These are phyloP conservation scores for Ferrisia virgata DNA, from an alignment of 2,888 invertebrate species.

Conservation along the genomic window DNA sequence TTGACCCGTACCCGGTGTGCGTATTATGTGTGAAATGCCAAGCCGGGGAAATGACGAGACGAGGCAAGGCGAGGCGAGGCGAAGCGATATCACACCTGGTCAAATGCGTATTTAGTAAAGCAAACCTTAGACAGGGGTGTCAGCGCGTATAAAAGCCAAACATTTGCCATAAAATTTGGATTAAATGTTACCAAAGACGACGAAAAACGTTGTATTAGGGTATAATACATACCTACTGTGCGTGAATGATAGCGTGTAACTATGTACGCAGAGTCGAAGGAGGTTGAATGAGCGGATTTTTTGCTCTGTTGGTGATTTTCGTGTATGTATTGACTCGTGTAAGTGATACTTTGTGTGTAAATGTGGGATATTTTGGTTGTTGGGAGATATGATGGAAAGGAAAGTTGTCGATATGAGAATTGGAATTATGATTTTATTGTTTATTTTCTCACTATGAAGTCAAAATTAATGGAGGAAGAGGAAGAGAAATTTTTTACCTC, in stretches of 20 bases:
- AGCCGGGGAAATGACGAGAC: no score
- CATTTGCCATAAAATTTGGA: slow-evolving; percentile 43
- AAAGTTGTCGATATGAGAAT: no score
- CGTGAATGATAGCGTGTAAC: no score
- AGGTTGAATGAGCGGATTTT: neutral
- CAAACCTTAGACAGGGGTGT: slow-evolving; percentile 25
- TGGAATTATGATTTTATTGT: no score
- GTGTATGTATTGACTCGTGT: neutral
- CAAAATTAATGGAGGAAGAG: no score
- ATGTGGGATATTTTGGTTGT: neutral
- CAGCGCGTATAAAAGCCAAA: slow-evolving; percentile 41
- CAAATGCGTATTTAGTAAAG: slow-evolving; percentile 1
- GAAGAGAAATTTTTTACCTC: no score
- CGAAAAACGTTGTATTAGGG: no score
- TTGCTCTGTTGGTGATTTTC: neutral
- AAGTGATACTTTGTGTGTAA: no score
- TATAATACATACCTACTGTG: no score
- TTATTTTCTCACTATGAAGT: no score
- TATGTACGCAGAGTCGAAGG: neutral
- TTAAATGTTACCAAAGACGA: neutral
- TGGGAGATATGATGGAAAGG: no score
- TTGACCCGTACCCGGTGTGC: slow-evolving; percentile 9
- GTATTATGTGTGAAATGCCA: neutral
- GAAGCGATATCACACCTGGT: neutral
- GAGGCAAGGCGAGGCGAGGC: no score